A percentile compares a stretch with the other conserved stretches of the same genome.
Conservation (phyloP, 2,797 vertebrate species). For the Fistularia commersonii region DNA sequence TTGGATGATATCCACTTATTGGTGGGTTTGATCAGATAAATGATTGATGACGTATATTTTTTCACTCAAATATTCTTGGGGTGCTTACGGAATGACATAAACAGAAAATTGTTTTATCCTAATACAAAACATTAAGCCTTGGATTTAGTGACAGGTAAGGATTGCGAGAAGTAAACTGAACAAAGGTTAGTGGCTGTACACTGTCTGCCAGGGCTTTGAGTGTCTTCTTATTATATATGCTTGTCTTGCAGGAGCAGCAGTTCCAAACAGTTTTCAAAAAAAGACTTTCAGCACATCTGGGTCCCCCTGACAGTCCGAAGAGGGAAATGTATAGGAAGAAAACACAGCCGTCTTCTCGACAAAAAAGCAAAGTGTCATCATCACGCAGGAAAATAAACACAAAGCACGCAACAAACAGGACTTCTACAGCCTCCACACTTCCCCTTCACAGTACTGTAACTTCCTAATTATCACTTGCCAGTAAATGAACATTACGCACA, state of each 20-base stretch:
- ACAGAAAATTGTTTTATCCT: no score
- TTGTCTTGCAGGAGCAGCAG: conserved; percentile 39
- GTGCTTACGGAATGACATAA: no score
- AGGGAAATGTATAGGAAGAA: conserved; percentile 42
- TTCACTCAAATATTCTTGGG: no score
- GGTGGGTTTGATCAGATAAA: no score
- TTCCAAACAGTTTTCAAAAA: conserved; percentile 48
- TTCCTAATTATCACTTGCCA: neutral
- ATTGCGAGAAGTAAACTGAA: neutral
- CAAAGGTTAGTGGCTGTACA: conserved; percentile 9
- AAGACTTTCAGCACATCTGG: conserved; percentile 37
- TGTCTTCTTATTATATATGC: neutral
- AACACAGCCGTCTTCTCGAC: conserved; percentile 6
- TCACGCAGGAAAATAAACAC: conserved; percentile 19
- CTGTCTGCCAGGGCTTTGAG: conserved; percentile 8
- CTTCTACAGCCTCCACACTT: neutral
- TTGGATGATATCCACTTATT: no score
- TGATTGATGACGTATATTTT: no score
- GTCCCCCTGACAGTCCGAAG: conserved; percentile 28
- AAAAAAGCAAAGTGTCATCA: conserved; percentile 11
- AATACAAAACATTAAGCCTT: no score
- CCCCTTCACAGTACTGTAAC: neutral
- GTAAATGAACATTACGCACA: neutral
- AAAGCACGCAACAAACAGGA: conserved; percentile 3
- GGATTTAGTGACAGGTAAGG: conserved; percentile 1